Evolutionary conservation across 1,140 invertebrate species (phyloP).

Genomic region (Stegodyphus mimosarum): DNA sequence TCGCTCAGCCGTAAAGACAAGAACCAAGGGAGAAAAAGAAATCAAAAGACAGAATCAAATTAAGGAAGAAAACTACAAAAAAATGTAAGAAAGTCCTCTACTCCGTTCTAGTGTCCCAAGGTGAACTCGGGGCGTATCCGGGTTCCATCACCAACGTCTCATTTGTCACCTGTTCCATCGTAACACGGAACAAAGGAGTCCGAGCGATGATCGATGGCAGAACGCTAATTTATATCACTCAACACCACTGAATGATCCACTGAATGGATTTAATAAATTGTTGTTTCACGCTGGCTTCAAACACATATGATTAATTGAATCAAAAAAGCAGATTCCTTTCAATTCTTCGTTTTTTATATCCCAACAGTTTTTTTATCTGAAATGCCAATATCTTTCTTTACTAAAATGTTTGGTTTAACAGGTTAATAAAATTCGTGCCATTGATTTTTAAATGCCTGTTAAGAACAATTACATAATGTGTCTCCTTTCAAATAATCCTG

Average conservation of each 20-base stretch:
- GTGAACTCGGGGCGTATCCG: conserved; percentile 32
- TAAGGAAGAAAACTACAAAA: conserved; percentile 13
- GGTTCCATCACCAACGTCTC: conserved; percentile 2
- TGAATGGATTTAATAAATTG: no score
- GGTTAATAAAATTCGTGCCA: no score
- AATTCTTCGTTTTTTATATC: no score
- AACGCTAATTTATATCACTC: not conserved
- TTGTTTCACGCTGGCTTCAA: no score
- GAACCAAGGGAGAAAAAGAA: not conserved
- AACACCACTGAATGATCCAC: not conserved
- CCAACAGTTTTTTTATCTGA: no score
- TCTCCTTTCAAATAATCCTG: no score
- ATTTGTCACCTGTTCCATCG: conserved; percentile 24
- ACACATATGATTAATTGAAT: no score
- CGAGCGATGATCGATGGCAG: not conserved
- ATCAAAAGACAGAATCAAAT: conserved; percentile 1
- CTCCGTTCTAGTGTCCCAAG: conserved; percentile 4
- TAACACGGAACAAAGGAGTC: not conserved
- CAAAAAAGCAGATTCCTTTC: no score
- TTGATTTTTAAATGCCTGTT: no score
- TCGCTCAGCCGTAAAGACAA: conserved; percentile 15
- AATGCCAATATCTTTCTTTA: no score
- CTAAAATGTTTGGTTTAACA: no score
- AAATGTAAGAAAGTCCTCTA: not conserved
- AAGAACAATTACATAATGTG: no score